Evolutionary conservation across 2,888 invertebrate genomes (phyloP).

Genomic region (Fissipunctia ypsillon): DNA sequence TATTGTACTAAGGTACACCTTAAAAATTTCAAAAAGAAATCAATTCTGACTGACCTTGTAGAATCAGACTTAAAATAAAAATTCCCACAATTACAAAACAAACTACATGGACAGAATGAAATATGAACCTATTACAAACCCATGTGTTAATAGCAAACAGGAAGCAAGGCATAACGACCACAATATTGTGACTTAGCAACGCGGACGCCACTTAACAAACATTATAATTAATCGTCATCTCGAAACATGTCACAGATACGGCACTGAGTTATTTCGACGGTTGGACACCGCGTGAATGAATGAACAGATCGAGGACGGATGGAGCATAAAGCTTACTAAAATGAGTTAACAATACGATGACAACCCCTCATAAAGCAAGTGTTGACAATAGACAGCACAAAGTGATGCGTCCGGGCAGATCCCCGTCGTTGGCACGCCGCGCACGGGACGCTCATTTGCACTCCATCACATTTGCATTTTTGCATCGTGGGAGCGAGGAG

Average conservation of each 20-base stretch:
- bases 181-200: slow-evolving; percentile 50
- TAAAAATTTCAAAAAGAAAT: slow-evolving; percentile 33
- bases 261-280: slow-evolving; percentile 66
- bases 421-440: slow-evolving; percentile 69
- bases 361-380: slow-evolving; percentile 72
- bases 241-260: slow-evolving; percentile 60
- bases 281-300: slow-evolving; percentile 59
- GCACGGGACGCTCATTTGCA: slow-evolving; percentile 78
- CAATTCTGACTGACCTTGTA: slow-evolving; percentile 12
- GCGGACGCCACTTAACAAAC: slow-evolving; percentile 53
- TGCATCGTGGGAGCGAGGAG: slow-evolving; percentile 74
- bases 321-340: slow-evolving; percentile 62
- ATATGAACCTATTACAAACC: slow-evolving; percentile 37
- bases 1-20: slow-evolving; percentile 7
- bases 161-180: slow-evolving; percentile 53
- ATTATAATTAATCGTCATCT: slow-evolving; percentile 65
- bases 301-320: slow-evolving; percentile 59
- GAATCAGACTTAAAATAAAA: slow-evolving; percentile 13
- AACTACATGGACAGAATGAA: slow-evolving; percentile 30
- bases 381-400: slow-evolving; percentile 70
- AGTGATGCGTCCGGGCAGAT: slow-evolving; percentile 75
- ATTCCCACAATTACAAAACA: slow-evolving; percentile 39
- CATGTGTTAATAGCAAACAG: slow-evolving; percentile 56
- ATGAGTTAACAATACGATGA: slow-evolving; percentile 65
- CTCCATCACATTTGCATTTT: slow-evolving; percentile 77